Percentiles rank a stretch among this genome's conserved stretches.
Evolutionary conservation across 64 coral and sea anemone genomes (phyloP).

Genomic region (Catalaphyllia jardinei): DNA sequence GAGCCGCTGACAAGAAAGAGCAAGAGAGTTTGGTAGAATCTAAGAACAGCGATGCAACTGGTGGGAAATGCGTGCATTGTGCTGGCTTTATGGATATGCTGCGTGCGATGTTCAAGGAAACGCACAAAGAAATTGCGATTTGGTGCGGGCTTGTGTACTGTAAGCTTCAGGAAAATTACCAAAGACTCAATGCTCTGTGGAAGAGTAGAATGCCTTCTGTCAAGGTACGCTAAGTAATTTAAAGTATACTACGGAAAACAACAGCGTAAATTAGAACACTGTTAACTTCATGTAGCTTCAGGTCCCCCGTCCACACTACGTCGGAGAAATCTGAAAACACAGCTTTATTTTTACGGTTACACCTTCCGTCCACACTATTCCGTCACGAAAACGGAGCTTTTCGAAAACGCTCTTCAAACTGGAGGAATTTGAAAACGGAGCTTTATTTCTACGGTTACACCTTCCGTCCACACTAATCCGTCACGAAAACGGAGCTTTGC

Average conservation of each 20-base stretch:
- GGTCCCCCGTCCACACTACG: no score
- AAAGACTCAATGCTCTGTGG: not conserved
- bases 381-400: no score
- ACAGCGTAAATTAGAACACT: no score
- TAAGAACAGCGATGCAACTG: not conserved
- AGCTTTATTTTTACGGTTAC: no score
- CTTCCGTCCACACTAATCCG: no score
- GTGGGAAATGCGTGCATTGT: not conserved
- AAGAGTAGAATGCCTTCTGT: conserved; percentile 13
- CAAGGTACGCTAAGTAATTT: conserved; percentile 6
- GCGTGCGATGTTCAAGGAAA: not conserved
- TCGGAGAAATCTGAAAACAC: no score
- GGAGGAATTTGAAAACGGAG: no score
- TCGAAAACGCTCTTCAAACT: no score
- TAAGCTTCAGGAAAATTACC: conserved; percentile 16
- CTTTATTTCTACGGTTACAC: no score
- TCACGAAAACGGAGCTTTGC: no score
- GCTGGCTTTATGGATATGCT: not conserved
- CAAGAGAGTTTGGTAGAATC: not conserved
- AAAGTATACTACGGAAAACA: not conserved
- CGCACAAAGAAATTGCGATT: not conserved
- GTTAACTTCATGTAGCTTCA: no score
- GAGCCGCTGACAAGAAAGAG: not conserved
- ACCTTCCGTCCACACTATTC: no score
- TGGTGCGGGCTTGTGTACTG: conserved; percentile 7